Percentiles rank a stretch among this genome's conserved stretches.
Conservation (phyloP, 2,888 invertebrate species). For the Hecatera dysodea region DNA sequence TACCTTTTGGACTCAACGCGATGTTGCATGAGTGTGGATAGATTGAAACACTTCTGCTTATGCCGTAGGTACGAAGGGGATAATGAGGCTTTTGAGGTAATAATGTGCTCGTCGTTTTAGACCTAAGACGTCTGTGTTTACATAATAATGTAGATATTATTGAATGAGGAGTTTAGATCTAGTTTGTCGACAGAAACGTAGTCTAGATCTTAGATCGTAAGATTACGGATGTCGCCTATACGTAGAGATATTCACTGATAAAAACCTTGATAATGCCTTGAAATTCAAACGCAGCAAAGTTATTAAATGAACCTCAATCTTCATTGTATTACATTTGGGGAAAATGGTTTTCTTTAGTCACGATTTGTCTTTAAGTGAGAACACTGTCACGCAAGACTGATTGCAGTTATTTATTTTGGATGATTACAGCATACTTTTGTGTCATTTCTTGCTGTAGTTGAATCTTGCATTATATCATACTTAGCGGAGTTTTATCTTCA, state of each 20-base stretch:
- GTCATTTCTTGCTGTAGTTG: not conserved
- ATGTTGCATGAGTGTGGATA: conserved; percentile 84
- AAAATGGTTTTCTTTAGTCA: conserved; percentile 41
- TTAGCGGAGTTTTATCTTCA: not conserved
- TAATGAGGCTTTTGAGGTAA: conserved; percentile 78
- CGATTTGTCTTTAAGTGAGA: conserved; percentile 34
- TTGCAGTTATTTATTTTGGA: conserved; percentile 47
- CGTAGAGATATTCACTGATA: conserved; percentile 22
- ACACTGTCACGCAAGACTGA: conserved; percentile 41
- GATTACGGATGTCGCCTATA: conserved; percentile 34
- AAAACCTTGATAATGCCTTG: conserved; percentile 33
- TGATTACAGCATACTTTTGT: conserved; percentile 39
- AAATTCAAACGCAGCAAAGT: conserved; percentile 17
- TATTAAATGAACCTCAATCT: conserved; percentile 17
- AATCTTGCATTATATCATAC: not conserved
- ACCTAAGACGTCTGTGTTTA: conserved; percentile 6
- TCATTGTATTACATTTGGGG: conserved; percentile 27
- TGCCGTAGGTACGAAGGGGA: conserved; percentile 83
- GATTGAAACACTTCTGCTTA: conserved; percentile 85
- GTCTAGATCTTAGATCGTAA: conserved; percentile 18
- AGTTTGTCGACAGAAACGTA: conserved; percentile 28
- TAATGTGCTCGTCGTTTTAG: conserved; percentile 30
- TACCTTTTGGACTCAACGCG: conserved; percentile 84
- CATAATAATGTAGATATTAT: not conserved
- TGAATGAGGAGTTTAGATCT: not conserved